Percentiles rank a stretch among this genome's conserved stretches.
phyloP scores from a whole-genome alignment of 2,888 invertebrate species.

The Quadroppia sp. region DNA sequence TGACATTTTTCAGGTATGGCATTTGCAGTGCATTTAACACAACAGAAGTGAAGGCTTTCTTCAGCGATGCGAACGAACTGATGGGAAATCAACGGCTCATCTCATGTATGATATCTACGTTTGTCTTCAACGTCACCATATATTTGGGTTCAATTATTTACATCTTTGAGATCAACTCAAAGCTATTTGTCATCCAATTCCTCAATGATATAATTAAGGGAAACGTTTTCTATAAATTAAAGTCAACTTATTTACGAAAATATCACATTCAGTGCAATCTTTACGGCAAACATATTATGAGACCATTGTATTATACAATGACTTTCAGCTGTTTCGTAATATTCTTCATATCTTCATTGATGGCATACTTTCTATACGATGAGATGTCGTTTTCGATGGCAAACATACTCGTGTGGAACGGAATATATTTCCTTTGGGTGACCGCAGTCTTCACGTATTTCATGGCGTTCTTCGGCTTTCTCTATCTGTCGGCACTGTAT shows the following conservation, averaged over 20 bases:
- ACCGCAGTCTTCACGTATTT: background rate
- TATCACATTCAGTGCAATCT: background rate
- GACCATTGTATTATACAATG: background rate
- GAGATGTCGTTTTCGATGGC: background rate
- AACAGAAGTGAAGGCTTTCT: background rate
- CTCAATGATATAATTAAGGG: background rate
- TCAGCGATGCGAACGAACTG: background rate
- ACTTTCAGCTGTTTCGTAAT: background rate
- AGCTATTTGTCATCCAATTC: background rate
- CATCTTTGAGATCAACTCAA: background rate
- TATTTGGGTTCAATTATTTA: background rate
- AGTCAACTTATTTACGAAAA: background rate
- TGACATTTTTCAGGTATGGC: slow-evolving; percentile 1
- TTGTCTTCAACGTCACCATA: background rate
- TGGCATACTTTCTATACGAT: background rate
- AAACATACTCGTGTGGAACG: background rate
- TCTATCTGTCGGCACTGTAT: background rate
- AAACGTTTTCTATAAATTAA: background rate
- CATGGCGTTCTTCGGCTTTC: slow-evolving; percentile 4
- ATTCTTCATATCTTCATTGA: background rate
- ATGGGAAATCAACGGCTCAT: slow-evolving; percentile 13
- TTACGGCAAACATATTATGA: background rate
- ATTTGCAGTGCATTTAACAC: background rate
- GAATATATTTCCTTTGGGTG: background rate
- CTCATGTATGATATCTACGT: slow-evolving; percentile 11